Conservation (phyloP, 2,113 vertebrate genomes). For the Scartelaos histophorus region DNA sequence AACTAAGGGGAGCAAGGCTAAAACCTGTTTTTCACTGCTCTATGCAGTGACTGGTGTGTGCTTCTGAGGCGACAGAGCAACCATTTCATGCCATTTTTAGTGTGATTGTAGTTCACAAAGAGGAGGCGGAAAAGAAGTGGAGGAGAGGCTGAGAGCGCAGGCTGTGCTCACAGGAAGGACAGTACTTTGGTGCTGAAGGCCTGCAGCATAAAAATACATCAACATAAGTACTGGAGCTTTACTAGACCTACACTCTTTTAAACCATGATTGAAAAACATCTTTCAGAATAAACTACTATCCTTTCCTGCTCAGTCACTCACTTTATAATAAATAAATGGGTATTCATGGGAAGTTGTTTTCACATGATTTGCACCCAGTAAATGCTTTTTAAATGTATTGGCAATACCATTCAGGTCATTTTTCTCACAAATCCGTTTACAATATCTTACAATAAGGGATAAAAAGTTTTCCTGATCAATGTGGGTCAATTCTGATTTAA, state of each 20-base stretch:
- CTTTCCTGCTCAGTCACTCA: too few species aligned
- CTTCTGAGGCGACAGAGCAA: constrained; percentile 24
- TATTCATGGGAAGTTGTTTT: too few species aligned
- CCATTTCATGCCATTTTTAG: constrained; percentile 60
- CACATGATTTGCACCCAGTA: too few species aligned
- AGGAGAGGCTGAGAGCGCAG: constrained; percentile 11
- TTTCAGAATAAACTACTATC: too few species aligned
- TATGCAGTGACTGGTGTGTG: constrained; percentile 16
- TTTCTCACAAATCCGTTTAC: too few species aligned
- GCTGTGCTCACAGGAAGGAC: constrained; percentile 34
- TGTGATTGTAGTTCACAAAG: constrained; percentile 55
- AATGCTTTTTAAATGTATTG: too few species aligned
- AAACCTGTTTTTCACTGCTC: constrained; percentile 33
- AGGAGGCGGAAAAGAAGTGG: constrained; percentile 8
- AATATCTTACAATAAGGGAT: too few species aligned
- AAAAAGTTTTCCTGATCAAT: too few species aligned
- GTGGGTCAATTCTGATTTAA: background rate
- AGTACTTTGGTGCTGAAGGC: constrained; percentile 43
- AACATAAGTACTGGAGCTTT: constrained; percentile 3
- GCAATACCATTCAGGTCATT: too few species aligned
- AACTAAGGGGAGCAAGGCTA: constrained; percentile 30
- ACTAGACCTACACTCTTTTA: too few species aligned
- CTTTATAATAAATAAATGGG: too few species aligned
- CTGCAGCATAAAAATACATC: constrained; percentile 46
- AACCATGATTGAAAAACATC: background rate